Percentiles rank a stretch among this genome's conserved stretches.
phyloP scores from a whole-genome alignment of 1,140 invertebrate genomes.

The Nasonia longicornis region DNA sequence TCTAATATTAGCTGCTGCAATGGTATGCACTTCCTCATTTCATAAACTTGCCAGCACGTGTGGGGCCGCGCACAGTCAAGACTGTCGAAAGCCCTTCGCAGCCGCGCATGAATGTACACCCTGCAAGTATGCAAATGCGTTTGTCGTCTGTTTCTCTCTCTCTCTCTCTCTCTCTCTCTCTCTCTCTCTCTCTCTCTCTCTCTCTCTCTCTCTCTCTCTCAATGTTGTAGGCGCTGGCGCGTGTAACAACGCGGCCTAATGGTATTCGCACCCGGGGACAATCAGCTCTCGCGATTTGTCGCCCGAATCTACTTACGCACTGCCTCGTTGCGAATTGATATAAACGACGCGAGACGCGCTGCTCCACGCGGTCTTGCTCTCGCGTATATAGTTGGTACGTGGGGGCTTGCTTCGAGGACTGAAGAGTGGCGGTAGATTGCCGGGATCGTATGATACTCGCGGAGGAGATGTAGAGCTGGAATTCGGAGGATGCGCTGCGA shows the following conservation, averaged over 20 bases:
- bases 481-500: neutral
- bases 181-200: too few species aligned
- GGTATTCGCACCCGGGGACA: slow-evolving; percentile 20
- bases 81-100: neutral
- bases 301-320: slow-evolving; percentile 35
- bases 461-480: neutral
- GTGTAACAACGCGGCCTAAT: slow-evolving; percentile 38
- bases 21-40: too few species aligned
- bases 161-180: too few species aligned
- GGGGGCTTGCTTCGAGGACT: neutral
- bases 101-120: slow-evolving; percentile 29
- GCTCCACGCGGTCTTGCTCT: neutral
- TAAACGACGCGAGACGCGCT: slow-evolving; percentile 18
- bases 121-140: slow-evolving; percentile 45
- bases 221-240: neutral
- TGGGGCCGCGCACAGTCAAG: neutral
- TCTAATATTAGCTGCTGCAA: too few species aligned
- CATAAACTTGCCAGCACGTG: too few species aligned
- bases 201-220: neutral
- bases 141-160: neutral
- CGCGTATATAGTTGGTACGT: neutral
- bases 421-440: neutral
- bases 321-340: slow-evolving; percentile 35
- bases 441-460: neutral
- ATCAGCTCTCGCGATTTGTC: slow-evolving; percentile 31